Percentiles rank a stretch among this genome's conserved stretches.
Evolutionary conservation across 2,888 invertebrate species (phyloP).

Genomic region (Pandemis heparana): DNA sequence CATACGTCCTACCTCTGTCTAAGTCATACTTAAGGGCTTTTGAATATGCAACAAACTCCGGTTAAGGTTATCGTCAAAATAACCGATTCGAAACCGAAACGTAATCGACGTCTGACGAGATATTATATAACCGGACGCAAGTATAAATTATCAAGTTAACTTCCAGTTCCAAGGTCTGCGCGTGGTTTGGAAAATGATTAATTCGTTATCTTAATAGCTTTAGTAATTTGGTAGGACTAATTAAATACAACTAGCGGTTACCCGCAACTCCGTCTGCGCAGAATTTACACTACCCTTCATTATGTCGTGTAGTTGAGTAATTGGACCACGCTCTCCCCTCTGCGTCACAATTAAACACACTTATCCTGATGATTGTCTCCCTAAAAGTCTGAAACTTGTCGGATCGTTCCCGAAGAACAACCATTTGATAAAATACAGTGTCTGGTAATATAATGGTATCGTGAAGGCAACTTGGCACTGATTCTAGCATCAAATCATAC

Average conservation of each 20-base stretch:
- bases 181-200: slow-evolving; percentile 17
- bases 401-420: too few relatives aligned
- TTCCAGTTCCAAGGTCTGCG: slow-evolving; percentile 14
- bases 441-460: not conserved
- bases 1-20: too few relatives aligned
- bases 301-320: too few relatives aligned
- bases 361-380: too few relatives aligned
- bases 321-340: too few relatives aligned
- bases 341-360: too few relatives aligned
- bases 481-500: not conserved
- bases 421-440: not conserved
- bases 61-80: not conserved
- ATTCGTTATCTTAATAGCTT: not conserved
- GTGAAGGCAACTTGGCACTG: not conserved
- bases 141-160: slow-evolving; percentile 10
- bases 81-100: not conserved
- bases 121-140: slow-evolving; percentile 10
- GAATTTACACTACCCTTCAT: too few relatives aligned
- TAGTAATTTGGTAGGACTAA: not conserved
- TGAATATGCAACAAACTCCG: not conserved
- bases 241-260: not conserved
- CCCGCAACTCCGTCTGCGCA: too few relatives aligned
- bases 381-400: too few relatives aligned
- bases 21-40: not conserved
- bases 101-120: slow-evolving; percentile 4